Base-by-base conservation (phyloP, 2,888 invertebrate genomes). In the Melipona beecheii region DNA sequence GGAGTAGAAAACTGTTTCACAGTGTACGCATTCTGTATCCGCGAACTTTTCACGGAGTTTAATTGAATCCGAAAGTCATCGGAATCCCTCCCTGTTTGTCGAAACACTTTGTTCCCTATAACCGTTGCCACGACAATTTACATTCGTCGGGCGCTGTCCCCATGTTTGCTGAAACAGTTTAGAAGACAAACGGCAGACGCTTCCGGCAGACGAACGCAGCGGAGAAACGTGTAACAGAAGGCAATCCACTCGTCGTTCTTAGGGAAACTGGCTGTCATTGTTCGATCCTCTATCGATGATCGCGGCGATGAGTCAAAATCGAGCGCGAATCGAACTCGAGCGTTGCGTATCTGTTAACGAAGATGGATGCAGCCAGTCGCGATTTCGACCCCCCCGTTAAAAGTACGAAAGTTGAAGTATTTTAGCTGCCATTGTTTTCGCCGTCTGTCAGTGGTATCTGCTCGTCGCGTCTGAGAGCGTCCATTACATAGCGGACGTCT, bases 341-440 rank as follows among this genome's bases (percentile, higher is more conserved):
- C 27, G 71, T 62, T 50, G 54, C 52, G 49, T 68, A 31, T 36
- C 27, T 49, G 54, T 74, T 73, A 74, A 72, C 17, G 69, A 27
- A 62, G 36, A 76, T 62, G 49, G 62, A 62, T 36, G 31, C 13
- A 64, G 36, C 13, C 27, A 64, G 19, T 13, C 27, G 27, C 69
- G 62, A 73, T 78, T 69, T 73, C 36, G 62, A 24, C 36, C 27
- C 31, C 24, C 43, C 17, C 9, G 60, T 43, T 82, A 68, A 82
- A 79, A 82, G 75, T 71, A 36, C 43, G 24, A 58, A 58, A 56
- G 9, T 64, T 64, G 17, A 75, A 78, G 75, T 79, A 52, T 60
- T 27, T 27, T 27, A 27, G 36, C 43, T 50, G 62, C 49, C 49
- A 83, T 83, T 84, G 78, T 84, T 78, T 75, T 69, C 83, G 54